Conservation (phyloP, 2,888 invertebrate genomes). For the Cantharis nigra region DNA sequence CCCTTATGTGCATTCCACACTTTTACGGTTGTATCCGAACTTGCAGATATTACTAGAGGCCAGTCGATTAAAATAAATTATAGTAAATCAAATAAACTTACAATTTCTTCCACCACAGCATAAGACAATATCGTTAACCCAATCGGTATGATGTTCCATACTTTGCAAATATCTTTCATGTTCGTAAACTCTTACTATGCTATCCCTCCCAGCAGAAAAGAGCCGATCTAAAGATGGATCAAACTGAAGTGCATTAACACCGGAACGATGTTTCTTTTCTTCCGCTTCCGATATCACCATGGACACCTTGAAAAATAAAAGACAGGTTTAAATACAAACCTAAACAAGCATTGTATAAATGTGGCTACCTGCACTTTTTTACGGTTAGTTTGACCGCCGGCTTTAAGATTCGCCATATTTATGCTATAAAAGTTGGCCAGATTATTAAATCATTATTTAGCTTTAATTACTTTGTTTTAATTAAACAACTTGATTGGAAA, state of each 20-base stretch:
- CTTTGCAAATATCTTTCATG: slow-evolving; percentile 87
- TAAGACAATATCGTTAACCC: slow-evolving; percentile 98
- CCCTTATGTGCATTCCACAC: slow-evolving; percentile 99
- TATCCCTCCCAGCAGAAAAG: slow-evolving; percentile 96
- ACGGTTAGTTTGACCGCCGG: slow-evolving; percentile 51
- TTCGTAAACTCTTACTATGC: slow-evolving; percentile 94
- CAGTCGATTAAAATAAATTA: background rate
- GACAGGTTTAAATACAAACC: background rate
- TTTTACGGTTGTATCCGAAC: slow-evolving; percentile 98
- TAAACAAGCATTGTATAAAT: background rate
- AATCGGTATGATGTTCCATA: slow-evolving; percentile 99
- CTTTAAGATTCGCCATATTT: slow-evolving; percentile 51
- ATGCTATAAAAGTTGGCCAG: background rate
- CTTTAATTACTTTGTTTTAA: background rate
- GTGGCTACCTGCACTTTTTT: slow-evolving; percentile 53
- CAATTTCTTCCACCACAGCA: slow-evolving; percentile 96
- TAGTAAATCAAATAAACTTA: slow-evolving; percentile 54
- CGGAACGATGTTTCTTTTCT: slow-evolving; percentile 92
- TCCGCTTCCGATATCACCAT: slow-evolving; percentile 97
- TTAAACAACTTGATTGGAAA: background rate
- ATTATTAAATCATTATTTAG: background rate
- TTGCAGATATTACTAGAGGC: slow-evolving; percentile 91
- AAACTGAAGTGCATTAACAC: slow-evolving; percentile 93
- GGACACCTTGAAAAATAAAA: slow-evolving; percentile 73
- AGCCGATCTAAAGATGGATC: slow-evolving; percentile 86